These are phyloP conservation scores for Nematostella vectensis DNA, from an alignment of 92 coral and sea anemone species.

Conservation along the genomic window DNA sequence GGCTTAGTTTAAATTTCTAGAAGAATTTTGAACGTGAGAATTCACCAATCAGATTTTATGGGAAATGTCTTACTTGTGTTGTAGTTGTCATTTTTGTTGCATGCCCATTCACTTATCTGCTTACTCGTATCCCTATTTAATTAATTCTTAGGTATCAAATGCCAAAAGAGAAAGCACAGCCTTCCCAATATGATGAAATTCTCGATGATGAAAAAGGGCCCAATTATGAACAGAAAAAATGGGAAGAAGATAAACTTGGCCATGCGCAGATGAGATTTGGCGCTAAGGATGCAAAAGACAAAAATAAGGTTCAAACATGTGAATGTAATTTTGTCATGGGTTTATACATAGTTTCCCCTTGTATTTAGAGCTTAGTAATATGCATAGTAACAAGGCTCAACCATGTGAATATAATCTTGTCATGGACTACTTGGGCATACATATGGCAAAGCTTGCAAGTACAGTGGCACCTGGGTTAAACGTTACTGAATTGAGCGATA, in stretches of 20 bases:
- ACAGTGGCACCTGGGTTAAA: too few species aligned
- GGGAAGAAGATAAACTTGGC: constrained; percentile 97
- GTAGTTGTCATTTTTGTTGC: not conserved
- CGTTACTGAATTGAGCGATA: too few species aligned
- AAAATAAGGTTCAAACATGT: constrained; percentile 94
- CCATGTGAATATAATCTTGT: too few species aligned
- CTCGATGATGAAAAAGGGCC: constrained; percentile 88
- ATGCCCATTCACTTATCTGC: not conserved
- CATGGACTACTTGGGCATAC: too few species aligned
- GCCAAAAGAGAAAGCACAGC: constrained; percentile 86
- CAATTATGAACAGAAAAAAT: constrained; percentile 92
- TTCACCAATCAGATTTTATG: too few species aligned
- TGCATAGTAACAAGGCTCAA: not conserved
- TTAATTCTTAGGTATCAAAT: constrained; percentile 86
- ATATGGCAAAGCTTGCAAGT: too few species aligned
- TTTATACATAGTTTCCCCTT: not conserved
- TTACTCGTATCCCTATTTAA: too few species aligned
- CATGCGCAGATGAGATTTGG: constrained; percentile 97
- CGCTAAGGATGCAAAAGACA: constrained; percentile 94
- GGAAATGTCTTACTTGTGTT: too few species aligned
- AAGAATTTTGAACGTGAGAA: not conserved
- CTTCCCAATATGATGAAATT: constrained; percentile 92
- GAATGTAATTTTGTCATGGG: too few species aligned
- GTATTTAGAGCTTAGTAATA: not conserved
- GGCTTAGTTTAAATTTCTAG: not conserved